phyloP scores from a whole-genome alignment of 2,888 invertebrate species.

The Alsophila aescularia region DNA sequence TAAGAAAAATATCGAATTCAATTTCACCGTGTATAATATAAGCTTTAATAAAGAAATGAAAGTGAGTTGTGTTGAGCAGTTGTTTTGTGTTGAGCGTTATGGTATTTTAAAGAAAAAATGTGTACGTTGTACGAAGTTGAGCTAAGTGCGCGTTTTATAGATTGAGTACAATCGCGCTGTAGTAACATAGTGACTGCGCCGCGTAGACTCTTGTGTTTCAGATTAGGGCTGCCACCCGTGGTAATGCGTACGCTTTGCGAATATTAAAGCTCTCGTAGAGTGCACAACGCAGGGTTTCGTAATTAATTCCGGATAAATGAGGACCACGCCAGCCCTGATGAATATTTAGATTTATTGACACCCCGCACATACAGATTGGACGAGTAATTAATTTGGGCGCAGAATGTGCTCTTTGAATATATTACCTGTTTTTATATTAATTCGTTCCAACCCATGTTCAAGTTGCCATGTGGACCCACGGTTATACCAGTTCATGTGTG shows the following conservation, averaged over 20 bases:
- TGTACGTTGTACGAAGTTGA: too few species aligned
- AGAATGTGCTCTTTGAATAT: constrained; percentile 52
- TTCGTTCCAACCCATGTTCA: background rate
- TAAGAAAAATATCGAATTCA: too few species aligned
- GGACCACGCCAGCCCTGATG: constrained; percentile 45
- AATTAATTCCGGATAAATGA: constrained; percentile 53
- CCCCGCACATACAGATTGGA: constrained; percentile 46
- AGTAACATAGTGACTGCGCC: background rate
- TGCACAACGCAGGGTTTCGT: constrained; percentile 38
- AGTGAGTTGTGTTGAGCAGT: too few species aligned
- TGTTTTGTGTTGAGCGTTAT: too few species aligned
- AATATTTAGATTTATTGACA: constrained; percentile 68
- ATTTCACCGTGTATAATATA: too few species aligned
- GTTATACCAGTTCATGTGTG: background rate
- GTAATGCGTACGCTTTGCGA: constrained; percentile 36
- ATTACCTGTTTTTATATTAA: constrained; percentile 56
- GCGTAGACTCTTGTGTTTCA: constrained; percentile 1
- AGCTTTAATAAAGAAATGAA: too few species aligned
- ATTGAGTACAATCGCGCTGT: background rate
- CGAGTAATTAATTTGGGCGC: constrained; percentile 43
- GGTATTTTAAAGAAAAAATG: too few species aligned
- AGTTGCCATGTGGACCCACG: background rate
- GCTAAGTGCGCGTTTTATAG: too few species aligned
- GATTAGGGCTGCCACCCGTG: constrained; percentile 21
- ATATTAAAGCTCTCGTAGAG: constrained; percentile 43